Percentiles rank a stretch among this genome's conserved stretches.
phyloP scores from a whole-genome alignment of 2,888 invertebrate species.

The Synergus japonicus region DNA sequence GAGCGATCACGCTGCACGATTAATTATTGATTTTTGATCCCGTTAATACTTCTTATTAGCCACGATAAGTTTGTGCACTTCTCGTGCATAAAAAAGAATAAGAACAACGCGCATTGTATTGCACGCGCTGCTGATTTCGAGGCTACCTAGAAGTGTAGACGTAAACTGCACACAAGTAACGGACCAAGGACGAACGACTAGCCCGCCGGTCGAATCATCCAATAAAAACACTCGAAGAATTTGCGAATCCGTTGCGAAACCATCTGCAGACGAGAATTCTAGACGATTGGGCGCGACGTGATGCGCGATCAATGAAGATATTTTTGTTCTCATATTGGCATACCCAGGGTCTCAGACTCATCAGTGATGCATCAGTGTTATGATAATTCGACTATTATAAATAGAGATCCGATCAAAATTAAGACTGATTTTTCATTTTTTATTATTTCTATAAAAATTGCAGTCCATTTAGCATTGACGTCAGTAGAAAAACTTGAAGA shows the following conservation, averaged over 20 bases:
- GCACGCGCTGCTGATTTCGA: conserved; percentile 60
- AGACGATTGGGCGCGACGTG: conserved; percentile 30
- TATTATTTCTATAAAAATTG: too few species aligned
- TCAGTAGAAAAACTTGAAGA: too few species aligned
- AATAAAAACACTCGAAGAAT: conserved; percentile 22
- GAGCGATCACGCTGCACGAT: conserved; percentile 23
- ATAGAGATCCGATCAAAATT: too few species aligned
- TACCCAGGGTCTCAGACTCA: background rate
- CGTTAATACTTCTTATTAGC: conserved; percentile 8
- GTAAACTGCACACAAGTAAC: conserved; percentile 52
- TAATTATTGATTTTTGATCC: conserved; percentile 36
- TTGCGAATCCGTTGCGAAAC: conserved; percentile 24
- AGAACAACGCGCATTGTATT: conserved; percentile 39
- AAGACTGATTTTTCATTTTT: too few species aligned
- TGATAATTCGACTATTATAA: too few species aligned
- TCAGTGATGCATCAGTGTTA: background rate
- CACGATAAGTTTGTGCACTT: background rate
- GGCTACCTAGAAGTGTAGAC: conserved; percentile 51
- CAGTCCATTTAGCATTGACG: too few species aligned
- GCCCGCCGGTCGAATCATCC: conserved; percentile 37
- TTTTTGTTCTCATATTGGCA: conserved; percentile 26
- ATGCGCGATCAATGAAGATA: conserved; percentile 35
- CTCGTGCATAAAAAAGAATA: background rate
- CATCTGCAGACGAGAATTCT: conserved; percentile 31
- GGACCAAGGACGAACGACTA: conserved; percentile 62